Base-by-base conservation (phyloP, 2,113 vertebrate genomes). In the Halichoerus grypus region DNA sequence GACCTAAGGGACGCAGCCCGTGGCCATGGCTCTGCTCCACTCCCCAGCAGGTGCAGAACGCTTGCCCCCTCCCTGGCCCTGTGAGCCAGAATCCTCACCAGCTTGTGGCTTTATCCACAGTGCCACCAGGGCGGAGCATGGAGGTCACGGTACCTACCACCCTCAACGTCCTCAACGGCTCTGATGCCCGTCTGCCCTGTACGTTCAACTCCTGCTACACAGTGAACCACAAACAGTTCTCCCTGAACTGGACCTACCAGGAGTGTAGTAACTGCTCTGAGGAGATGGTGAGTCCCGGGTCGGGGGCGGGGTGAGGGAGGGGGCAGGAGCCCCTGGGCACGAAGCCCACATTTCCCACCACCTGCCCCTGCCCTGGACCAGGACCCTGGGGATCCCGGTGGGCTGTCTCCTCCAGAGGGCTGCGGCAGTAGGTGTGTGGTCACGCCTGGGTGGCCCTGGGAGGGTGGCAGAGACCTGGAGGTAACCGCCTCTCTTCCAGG, bases 201-300 rank as follows among this genome's bases (percentile, higher is more conserved):
- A 99, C 98, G 31, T 99, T 99, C 98, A 99, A 99, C 74, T 99
- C 99, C 97, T 99, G 99, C 98, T 99, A 99, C 98, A 99, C 99
- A 65, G 99, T 99, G 97, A 99, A 99, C 83, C 98, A 98, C 88
- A 99, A 98, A 92, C 99, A 99, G 96, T 99, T 99, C 98, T 98
- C 99, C 97, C 99, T 99, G 99, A 99, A 99, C 98, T 99, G 99
- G 99, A 99, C 99, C 0, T 99, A 99, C 98, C 99, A 99, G 98
- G 99, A 98, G 57, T 98, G 99, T 7, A 13, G 19, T 2, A 99
- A 99, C 90, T 99, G 99, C 96, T 99, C 99, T 0, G 99, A 99
- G 95, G 99, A 99, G 95, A 99, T 99, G 99, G 99, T 99, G 98
- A 99, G 99, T 97, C 77, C 83, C 0, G 26, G 55, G 84, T 3